Percentiles rank a stretch among this genome's conserved stretches.
Evolutionary conservation across 2,797 vertebrate species (phyloP).

Genomic region (Trachops cirrhosus): DNA sequence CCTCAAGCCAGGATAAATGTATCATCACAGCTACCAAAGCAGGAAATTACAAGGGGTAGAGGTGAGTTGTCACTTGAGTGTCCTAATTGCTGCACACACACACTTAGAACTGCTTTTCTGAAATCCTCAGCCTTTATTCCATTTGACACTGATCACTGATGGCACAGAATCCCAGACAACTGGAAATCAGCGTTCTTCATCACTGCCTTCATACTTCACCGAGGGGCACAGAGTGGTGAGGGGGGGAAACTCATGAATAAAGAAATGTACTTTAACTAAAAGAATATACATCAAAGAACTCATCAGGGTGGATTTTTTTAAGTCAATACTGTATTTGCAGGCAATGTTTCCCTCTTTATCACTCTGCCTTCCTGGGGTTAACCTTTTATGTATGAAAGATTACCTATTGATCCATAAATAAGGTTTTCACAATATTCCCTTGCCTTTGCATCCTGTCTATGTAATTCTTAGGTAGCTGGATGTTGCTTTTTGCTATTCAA

Average conservation of each 20-base stretch:
- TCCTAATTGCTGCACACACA: slow-evolving; percentile 18
- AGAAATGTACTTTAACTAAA: slow-evolving; percentile 60
- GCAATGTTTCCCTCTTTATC: slow-evolving; percentile 50
- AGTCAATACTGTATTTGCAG: slow-evolving; percentile 46
- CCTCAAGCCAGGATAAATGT: slow-evolving; percentile 50
- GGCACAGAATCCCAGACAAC: slow-evolving; percentile 59
- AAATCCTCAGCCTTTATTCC: slow-evolving; percentile 16
- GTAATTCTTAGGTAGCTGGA: slow-evolving; percentile 51
- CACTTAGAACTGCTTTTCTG: slow-evolving; percentile 28
- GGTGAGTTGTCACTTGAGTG: background rate
- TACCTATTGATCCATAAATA: slow-evolving; percentile 70
- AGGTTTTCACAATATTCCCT: slow-evolving; percentile 50
- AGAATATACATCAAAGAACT: slow-evolving; percentile 51
- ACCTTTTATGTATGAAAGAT: slow-evolving; percentile 60
- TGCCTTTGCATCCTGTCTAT: slow-evolving; percentile 39
- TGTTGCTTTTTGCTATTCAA: slow-evolving; percentile 43
- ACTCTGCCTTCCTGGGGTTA: slow-evolving; percentile 38
- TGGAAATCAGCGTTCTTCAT: slow-evolving; percentile 67
- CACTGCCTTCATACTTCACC: slow-evolving; percentile 33
- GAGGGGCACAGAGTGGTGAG: slow-evolving; percentile 47
- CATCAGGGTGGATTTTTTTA: slow-evolving; percentile 24
- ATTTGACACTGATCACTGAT: slow-evolving; percentile 56
- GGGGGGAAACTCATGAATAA: slow-evolving; percentile 57
- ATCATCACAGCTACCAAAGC: background rate
- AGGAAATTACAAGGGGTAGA: background rate